phyloP scores from a whole-genome alignment of 2,888 invertebrate genomes.

The Ichneumon xanthorius region DNA sequence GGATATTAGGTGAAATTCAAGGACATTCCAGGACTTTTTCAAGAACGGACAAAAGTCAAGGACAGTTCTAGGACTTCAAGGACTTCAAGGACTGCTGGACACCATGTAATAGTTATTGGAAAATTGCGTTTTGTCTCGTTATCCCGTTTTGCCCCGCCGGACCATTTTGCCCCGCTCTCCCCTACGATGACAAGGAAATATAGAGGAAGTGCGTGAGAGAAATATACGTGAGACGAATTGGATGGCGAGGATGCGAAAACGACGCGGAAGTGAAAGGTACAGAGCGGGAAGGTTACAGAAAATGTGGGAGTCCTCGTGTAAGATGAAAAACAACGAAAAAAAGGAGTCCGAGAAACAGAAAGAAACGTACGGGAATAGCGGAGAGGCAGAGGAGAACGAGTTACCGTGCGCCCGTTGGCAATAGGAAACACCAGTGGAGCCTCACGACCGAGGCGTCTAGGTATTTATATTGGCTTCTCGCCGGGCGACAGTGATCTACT shows the following conservation, averaged over 20 bases:
- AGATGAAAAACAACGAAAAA: constrained; percentile 21
- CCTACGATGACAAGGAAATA: constrained; percentile 31
- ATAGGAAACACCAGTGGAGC: constrained; percentile 72
- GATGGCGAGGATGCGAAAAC: constrained; percentile 39
- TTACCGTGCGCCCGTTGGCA: constrained; percentile 60
- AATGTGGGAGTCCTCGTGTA: constrained; percentile 53
- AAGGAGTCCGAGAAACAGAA: constrained; percentile 28
- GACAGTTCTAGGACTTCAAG: no score
- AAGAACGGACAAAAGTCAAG: no score
- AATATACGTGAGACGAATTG: constrained; percentile 59
- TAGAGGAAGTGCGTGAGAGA: constrained; percentile 35
- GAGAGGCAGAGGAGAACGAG: constrained; percentile 54
- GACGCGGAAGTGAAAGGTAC: constrained; percentile 12
- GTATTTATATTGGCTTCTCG: constrained; percentile 84
- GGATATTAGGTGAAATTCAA: no score
- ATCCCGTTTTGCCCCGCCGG: no score
- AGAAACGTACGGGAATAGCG: constrained; percentile 56
- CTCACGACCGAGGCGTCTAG: constrained; percentile 78
- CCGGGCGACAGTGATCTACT: constrained; percentile 84
- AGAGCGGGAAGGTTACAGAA: constrained; percentile 55
- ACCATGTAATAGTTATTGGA: no score
- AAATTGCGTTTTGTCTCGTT: no score
- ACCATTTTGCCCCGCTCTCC: no score
- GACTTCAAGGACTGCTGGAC: background rate
- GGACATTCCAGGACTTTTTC: background rate